Evolutionary conservation across 2,888 invertebrate genomes (phyloP).

Genomic region (Meloe dianella): DNA sequence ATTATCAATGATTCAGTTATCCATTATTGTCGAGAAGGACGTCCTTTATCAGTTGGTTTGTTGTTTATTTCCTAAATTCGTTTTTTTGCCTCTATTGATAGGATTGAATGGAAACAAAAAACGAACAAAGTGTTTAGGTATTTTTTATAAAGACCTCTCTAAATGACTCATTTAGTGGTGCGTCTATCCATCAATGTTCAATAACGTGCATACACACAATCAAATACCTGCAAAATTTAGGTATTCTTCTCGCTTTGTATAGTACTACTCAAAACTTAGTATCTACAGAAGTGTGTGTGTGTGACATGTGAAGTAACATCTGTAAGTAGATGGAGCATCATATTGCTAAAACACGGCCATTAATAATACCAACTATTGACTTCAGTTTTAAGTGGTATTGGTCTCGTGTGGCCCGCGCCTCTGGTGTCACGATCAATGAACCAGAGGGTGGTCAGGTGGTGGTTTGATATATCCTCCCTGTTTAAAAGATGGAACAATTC

Average conservation of each 20-base stretch:
- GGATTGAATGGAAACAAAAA: too few species aligned
- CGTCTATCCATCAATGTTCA: too few species aligned
- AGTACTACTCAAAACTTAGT: too few species aligned
- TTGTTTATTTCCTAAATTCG: not conserved
- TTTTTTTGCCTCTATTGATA: not conserved
- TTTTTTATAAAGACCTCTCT: too few species aligned
- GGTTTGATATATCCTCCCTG: slow-evolving; percentile 20
- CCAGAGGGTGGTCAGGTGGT: slow-evolving; percentile 41
- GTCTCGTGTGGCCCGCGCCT: slow-evolving; percentile 45
- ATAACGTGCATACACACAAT: too few species aligned
- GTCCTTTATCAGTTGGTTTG: not conserved
- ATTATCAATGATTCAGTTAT: not conserved
- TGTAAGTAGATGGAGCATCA: slow-evolving; percentile 22
- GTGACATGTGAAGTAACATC: slow-evolving; percentile 25
- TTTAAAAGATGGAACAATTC: slow-evolving; percentile 28
- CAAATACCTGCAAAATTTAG: not conserved
- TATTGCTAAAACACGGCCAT: slow-evolving; percentile 44
- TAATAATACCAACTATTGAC: slow-evolving; percentile 52
- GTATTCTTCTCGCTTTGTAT: not conserved
- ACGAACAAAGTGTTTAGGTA: too few species aligned
- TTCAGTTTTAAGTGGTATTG: slow-evolving; percentile 43
- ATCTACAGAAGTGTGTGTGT: not conserved
- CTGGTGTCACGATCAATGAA: slow-evolving; percentile 52
- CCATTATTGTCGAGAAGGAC: not conserved
- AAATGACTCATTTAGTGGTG: too few species aligned